phyloP scores from a whole-genome alignment of 1,140 invertebrate species.

The Calycopis cecrops region DNA sequence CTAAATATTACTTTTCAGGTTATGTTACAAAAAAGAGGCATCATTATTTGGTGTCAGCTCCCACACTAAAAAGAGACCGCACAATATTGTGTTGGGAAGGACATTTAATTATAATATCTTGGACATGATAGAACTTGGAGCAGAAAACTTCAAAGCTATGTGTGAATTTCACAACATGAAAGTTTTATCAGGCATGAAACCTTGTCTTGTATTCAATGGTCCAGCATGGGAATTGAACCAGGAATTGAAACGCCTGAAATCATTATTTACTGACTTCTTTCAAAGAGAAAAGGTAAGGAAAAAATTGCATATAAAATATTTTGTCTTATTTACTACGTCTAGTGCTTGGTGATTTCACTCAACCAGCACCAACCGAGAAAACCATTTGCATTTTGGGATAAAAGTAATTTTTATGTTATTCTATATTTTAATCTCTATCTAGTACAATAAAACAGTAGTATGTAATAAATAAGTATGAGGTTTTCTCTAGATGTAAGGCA shows the following conservation, averaged over 20 bases:
- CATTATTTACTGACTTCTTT: slow-evolving; percentile 95
- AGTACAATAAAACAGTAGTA: too few species aligned
- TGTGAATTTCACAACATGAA: slow-evolving; percentile 88
- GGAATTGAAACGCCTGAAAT: slow-evolving; percentile 90
- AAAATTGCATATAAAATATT: too few species aligned
- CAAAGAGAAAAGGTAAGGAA: slow-evolving; percentile 86
- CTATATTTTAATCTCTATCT: too few species aligned
- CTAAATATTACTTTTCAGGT: slow-evolving; percentile 54
- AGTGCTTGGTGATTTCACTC: too few species aligned
- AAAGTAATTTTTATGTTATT: too few species aligned
- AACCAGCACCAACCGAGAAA: too few species aligned
- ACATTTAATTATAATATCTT: slow-evolving; percentile 92
- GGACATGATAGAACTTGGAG: slow-evolving; percentile 97
- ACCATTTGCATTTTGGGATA: too few species aligned
- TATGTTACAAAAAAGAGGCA: slow-evolving; percentile 90
- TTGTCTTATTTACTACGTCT: too few species aligned
- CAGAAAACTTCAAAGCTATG: slow-evolving; percentile 88
- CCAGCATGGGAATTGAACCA: slow-evolving; percentile 90
- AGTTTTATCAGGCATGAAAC: slow-evolving; percentile 89
- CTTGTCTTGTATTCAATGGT: slow-evolving; percentile 95
- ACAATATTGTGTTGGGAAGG: slow-evolving; percentile 93
- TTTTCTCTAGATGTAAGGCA: too few species aligned
- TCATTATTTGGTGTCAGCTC: slow-evolving; percentile 93
- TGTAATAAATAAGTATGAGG: too few species aligned
- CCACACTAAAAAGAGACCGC: slow-evolving; percentile 95